Evolutionary conservation across 92 coral and sea anemone species (phyloP).

Genomic region (Blastomussa wellsi): DNA sequence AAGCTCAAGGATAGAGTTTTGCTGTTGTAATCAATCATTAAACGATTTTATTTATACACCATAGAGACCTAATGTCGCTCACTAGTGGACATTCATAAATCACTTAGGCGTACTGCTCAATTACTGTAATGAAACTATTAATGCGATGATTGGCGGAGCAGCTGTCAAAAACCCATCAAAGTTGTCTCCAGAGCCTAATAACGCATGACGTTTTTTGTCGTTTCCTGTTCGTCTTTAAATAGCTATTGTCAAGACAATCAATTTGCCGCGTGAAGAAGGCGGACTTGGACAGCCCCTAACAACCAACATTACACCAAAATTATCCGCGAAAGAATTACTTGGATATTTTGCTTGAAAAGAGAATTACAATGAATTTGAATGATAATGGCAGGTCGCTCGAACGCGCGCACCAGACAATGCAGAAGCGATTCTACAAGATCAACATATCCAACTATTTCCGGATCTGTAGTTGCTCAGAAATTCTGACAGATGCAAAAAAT

Average conservation of each 20-base stretch:
- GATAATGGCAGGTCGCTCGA: constrained; percentile 49
- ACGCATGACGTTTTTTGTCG: constrained; percentile 71
- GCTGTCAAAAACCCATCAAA: constrained; percentile 79
- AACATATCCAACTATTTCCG: constrained; percentile 70
- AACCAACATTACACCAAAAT: constrained; percentile 84
- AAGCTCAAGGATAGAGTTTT: constrained; percentile 50
- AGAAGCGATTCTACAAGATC: constrained; percentile 46
- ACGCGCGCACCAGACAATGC: constrained; percentile 61
- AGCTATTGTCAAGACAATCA: constrained; percentile 82
- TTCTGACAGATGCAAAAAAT: constrained; percentile 36
- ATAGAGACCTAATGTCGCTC: constrained; percentile 83
- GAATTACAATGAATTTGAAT: constrained; percentile 68
- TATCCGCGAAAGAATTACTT: constrained; percentile 80
- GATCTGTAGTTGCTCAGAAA: constrained; percentile 45
- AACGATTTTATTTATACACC: constrained; percentile 81
- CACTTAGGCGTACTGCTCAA: constrained; percentile 83
- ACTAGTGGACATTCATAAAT: constrained; percentile 83
- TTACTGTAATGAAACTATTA: constrained; percentile 78
- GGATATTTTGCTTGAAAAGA: constrained; percentile 68
- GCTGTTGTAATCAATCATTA: constrained; percentile 85
- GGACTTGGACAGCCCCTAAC: constrained; percentile 72
- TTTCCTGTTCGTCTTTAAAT: constrained; percentile 84
- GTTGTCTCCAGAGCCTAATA: constrained; percentile 55
- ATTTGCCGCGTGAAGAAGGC: constrained; percentile 80
- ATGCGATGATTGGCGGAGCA: constrained; percentile 67